Conservation (phyloP, 1,140 invertebrate genomes). For the Heliconius hermathena region DNA sequence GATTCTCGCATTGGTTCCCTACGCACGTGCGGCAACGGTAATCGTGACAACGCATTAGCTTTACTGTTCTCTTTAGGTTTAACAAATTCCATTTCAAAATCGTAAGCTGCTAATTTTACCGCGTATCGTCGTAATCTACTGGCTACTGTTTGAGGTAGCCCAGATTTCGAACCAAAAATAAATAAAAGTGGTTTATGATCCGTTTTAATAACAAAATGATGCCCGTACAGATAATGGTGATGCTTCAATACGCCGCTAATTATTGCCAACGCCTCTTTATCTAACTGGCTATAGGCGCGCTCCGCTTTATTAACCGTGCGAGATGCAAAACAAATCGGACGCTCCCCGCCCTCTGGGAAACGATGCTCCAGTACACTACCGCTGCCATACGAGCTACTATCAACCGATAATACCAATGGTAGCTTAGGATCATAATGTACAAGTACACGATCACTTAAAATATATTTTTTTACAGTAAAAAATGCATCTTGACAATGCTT, state of each 20-base stretch:
- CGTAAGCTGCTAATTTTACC: conserved; percentile 39
- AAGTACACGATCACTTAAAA: conserved; percentile 39
- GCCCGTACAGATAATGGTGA: conserved; percentile 81
- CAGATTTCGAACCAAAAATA: conserved; percentile 45
- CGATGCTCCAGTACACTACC: conserved; percentile 52
- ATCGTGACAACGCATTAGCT: conserved; percentile 41
- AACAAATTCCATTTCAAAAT: conserved; percentile 45
- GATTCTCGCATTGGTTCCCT: conserved; percentile 16
- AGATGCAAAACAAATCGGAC: too few relatives aligned
- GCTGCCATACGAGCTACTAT: conserved; percentile 67
- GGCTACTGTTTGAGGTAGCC: conserved; percentile 44
- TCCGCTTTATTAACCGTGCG: conserved; percentile 73
- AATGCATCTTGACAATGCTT: conserved; percentile 43
- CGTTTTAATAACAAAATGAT: conserved; percentile 72
- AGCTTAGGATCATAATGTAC: conserved; percentile 62
- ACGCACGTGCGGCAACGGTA: conserved; percentile 32
- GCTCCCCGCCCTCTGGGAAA: too few relatives aligned
- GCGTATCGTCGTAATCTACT: conserved; percentile 47
- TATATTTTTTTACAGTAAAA: conserved; percentile 33
- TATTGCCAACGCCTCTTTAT: conserved; percentile 81
- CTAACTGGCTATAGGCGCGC: conserved; percentile 77
- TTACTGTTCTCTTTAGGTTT: conserved; percentile 36
- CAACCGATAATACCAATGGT: conserved; percentile 42
- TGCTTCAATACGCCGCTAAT: conserved; percentile 76
- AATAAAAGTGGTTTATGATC: conserved; percentile 74